A percentile compares a stretch with the other conserved stretches of the same genome.
Evolutionary conservation across 1,140 invertebrate genomes (phyloP).

Genomic region (Drosophila jambulina): DNA sequence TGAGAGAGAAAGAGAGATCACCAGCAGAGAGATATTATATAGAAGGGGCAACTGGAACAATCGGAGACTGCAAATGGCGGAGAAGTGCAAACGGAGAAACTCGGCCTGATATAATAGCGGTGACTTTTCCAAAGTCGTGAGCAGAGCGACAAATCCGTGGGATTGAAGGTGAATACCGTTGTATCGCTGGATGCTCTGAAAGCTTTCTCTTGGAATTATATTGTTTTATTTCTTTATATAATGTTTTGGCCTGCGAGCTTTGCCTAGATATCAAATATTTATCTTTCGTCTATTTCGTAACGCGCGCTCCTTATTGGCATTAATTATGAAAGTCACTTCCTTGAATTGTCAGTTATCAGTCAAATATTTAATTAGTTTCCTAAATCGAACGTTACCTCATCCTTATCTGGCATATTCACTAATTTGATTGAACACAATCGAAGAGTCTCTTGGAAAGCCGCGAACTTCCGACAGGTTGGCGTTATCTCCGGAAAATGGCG

Average conservation of each 20-base stretch:
- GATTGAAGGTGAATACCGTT: conserved; percentile 66
- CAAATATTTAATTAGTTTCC: conserved; percentile 43
- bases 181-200: conserved; percentile 41
- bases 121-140: conserved; percentile 69
- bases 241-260: conserved; percentile 46
- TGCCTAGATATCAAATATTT: conserved; percentile 38
- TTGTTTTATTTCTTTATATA: conserved; percentile 55
- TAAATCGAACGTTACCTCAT: conserved; percentile 61
- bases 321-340: conserved; percentile 41
- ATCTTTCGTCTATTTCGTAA: conserved; percentile 43
- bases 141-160: conserved; percentile 38
- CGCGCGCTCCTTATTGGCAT: conserved; percentile 11
- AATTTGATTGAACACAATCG: conserved; percentile 61
- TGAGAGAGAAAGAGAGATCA: conserved; percentile 4
- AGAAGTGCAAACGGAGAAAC: conserved; percentile 35
- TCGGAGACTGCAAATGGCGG: conserved; percentile 24
- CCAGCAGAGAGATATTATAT: conserved; percentile 2
- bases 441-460: conserved; percentile 37
- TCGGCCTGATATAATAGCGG: conserved; percentile 43
- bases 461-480: conserved; percentile 18
- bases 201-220: conserved; percentile 59
- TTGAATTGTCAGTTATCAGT: conserved; percentile 22
- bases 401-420: conserved; percentile 57
- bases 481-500: conserved; percentile 14
- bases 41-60: conserved; percentile 24